Conservation (phyloP, 2,797 vertebrate species). For the Brotula barbata region DNA sequence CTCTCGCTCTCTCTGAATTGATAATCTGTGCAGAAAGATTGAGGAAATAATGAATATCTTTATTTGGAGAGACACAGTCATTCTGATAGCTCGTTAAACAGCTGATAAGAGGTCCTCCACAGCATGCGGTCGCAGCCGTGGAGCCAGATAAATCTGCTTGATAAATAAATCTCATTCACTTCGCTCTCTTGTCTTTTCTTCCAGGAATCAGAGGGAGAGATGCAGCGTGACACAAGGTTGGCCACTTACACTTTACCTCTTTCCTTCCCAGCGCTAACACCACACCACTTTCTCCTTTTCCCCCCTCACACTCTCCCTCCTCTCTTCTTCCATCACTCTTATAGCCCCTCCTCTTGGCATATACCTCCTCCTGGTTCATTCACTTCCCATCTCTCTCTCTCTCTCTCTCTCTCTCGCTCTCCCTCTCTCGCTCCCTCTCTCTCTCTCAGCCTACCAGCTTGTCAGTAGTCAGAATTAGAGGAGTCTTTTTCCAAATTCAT, state of each 20-base stretch:
- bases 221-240: conserved; percentile 92
- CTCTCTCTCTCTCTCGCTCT: conserved; percentile 5
- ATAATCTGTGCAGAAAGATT: conserved; percentile 40
- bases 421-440: conserved; percentile 24
- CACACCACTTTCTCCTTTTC: conserved; percentile 36
- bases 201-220: conserved; percentile 89
- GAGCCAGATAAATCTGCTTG: conserved; percentile 64
- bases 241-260: conserved; percentile 72
- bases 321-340: conserved; percentile 47
- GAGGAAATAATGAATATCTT: conserved; percentile 68
- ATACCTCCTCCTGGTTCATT: conserved; percentile 68
- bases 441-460: conserved; percentile 63
- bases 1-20: conserved; percentile 32
- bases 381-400: conserved; percentile 53
- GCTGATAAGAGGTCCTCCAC: conserved; percentile 63
- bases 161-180: conserved; percentile 70
- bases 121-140: conserved; percentile 39
- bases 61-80: conserved; percentile 64
- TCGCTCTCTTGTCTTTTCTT: conserved; percentile 65
- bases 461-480: conserved; percentile 73
- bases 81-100: conserved; percentile 69
- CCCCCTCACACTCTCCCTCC: conserved; percentile 4
- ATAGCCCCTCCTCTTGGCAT: conserved; percentile 57
- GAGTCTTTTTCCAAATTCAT: conserved; percentile 72
- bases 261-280: conserved; percentile 37